Evolutionary conservation across 2,888 invertebrate species (phyloP).

Genomic region (Polyploca ridens): DNA sequence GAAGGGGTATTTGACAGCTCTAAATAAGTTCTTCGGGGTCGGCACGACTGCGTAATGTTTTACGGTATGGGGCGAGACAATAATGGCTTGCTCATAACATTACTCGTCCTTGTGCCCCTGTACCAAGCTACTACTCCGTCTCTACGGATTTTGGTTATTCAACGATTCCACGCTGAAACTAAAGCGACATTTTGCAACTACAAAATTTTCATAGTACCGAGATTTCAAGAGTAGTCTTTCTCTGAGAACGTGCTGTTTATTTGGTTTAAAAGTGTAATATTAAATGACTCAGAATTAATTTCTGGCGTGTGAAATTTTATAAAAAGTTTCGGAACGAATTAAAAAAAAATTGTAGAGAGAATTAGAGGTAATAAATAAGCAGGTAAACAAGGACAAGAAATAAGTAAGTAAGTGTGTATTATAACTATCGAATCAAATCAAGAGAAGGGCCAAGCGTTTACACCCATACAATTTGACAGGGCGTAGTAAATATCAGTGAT

Average conservation of each 20-base stretch:
- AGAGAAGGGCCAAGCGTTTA: conserved; percentile 37
- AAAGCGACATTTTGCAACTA: conserved; percentile 32
- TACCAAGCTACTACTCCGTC: conserved; percentile 66
- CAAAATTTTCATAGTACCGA: conserved; percentile 53
- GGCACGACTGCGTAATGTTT: conserved; percentile 82
- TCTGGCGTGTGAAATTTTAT: conserved; percentile 44
- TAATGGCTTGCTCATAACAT: conserved; percentile 85
- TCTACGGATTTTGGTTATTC: conserved; percentile 53
- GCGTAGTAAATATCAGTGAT: conserved; percentile 50
- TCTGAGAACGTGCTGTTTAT: conserved; percentile 61
- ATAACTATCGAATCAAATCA: conserved; percentile 42
- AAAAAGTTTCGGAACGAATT: conserved; percentile 8
- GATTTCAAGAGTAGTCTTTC: conserved; percentile 64
- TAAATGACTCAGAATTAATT: conserved; percentile 62
- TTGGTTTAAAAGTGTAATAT: conserved; percentile 58
- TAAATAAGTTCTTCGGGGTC: conserved; percentile 63
- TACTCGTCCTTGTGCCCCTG: conserved; percentile 78
- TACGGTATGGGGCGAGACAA: conserved; percentile 85
- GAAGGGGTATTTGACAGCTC: conserved; percentile 69
- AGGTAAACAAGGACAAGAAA: too few species aligned
- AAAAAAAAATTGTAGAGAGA: background rate
- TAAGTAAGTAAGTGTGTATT: too few species aligned
- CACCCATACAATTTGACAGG: conserved; percentile 45
- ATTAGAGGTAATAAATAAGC: background rate
- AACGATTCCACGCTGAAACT: conserved; percentile 25